phyloP scores from a whole-genome alignment of 2,888 invertebrate species.

The Endomychus coccineus region DNA sequence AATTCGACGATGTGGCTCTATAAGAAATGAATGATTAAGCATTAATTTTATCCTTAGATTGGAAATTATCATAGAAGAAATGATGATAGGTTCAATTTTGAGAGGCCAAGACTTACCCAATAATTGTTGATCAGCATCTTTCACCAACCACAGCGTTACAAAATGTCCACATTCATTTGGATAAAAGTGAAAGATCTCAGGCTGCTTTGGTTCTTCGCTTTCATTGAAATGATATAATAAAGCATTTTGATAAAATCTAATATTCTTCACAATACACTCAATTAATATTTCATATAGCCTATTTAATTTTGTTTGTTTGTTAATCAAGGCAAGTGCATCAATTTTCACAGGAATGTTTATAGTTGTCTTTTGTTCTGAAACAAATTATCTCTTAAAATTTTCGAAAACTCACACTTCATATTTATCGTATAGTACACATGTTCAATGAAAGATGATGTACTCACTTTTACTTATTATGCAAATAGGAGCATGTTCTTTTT shows the following conservation, averaged over 20 bases:
- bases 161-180: constrained; percentile 67
- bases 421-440: constrained; percentile 4
- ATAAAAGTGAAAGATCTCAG: constrained; percentile 68
- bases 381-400: no score
- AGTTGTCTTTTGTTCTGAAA: constrained; percentile 40
- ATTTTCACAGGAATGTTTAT: constrained; percentile 58
- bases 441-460: constrained; percentile 22
- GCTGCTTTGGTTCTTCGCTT: constrained; percentile 39
- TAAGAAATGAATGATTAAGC: constrained; percentile 25
- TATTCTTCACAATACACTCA: constrained; percentile 64
- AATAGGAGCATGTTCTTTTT: constrained; percentile 46
- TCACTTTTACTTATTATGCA: constrained; percentile 61
- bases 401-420: background rate
- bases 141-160: constrained; percentile 65
- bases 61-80: constrained; percentile 1
- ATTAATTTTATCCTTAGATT: constrained; percentile 8
- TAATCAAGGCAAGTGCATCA: constrained; percentile 66
- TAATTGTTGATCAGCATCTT: constrained; percentile 57
- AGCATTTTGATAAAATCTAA: constrained; percentile 58
- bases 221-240: constrained; percentile 50
- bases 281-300: constrained; percentile 67
- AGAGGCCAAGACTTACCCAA: constrained; percentile 61
- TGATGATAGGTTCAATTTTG: no score
- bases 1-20: constrained; percentile 57
- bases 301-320: constrained; percentile 54